Evolutionary conservation across 2,888 invertebrate species (phyloP).

Genomic region (Spialia ferax): DNA sequence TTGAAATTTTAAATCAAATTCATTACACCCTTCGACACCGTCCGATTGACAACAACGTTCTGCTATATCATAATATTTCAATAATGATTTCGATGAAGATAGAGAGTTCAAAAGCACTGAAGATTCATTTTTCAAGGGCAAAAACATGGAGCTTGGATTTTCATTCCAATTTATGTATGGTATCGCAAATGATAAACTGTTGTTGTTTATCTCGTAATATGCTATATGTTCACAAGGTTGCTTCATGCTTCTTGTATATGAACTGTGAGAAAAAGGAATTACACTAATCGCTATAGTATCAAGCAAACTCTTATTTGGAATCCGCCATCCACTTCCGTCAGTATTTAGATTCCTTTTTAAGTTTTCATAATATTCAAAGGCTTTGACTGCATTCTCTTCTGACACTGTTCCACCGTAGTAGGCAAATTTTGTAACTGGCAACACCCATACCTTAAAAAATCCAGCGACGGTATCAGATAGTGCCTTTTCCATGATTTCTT

Average conservation of each 20-base stretch:
- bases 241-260: constrained; percentile 48
- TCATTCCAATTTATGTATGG: constrained; percentile 87
- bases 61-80: constrained; percentile 86
- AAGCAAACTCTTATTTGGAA: constrained; percentile 56
- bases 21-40: constrained; percentile 60
- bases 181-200: constrained; percentile 74
- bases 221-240: constrained; percentile 63
- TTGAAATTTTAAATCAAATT: constrained; percentile 84
- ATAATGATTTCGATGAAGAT: constrained; percentile 68
- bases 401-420: constrained; percentile 88
- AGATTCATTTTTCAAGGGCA: constrained; percentile 83
- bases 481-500: constrained; percentile 65
- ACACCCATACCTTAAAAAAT: constrained; percentile 86
- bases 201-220: constrained; percentile 62
- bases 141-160: constrained; percentile 85
- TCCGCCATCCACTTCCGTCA: constrained; percentile 87
- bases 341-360: constrained; percentile 86
- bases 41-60: constrained; percentile 78
- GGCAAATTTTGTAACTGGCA: constrained; percentile 87
- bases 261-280: constrained; percentile 48
- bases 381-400: constrained; percentile 81
- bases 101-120: constrained; percentile 59
- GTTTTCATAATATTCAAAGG: constrained; percentile 85
- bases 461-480: constrained; percentile 86
- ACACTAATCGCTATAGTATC: constrained; percentile 59